Percentiles rank a stretch among this genome's conserved stretches.
Evolutionary conservation across 2,113 vertebrate species (phyloP).

Genomic region (Uropsilus gracilis): DNA sequence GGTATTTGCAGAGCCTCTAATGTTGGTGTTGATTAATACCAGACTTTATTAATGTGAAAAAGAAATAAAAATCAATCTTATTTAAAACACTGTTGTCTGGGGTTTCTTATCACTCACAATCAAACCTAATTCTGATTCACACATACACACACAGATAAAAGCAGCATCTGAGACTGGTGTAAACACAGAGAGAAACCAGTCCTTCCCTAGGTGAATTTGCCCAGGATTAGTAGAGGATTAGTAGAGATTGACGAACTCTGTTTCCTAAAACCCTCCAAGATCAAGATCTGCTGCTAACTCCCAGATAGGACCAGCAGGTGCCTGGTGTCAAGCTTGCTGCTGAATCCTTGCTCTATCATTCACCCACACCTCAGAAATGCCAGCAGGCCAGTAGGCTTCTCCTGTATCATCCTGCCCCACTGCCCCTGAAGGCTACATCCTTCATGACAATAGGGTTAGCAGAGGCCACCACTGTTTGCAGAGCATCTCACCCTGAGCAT

Average conservation of each 20-base stretch:
- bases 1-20: background rate
- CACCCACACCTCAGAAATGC: background rate
- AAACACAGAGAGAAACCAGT: background rate
- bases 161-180: background rate
- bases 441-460: background rate
- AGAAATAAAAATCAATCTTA: constrained; percentile 10
- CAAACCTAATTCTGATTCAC: background rate
- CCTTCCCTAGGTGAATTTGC: background rate
- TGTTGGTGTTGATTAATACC: background rate
- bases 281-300: background rate
- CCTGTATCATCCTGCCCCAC: background rate
- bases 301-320: background rate
- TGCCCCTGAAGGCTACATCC: background rate
- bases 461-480: background rate
- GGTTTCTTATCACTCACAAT: background rate
- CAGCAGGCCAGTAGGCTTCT: background rate
- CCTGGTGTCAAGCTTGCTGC: background rate
- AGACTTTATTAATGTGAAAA: background rate
- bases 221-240: background rate
- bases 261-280: background rate
- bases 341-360: background rate
- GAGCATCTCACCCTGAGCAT: background rate
- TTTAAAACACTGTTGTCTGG: background rate
- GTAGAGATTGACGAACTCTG: too few species aligned
- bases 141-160: background rate